Base-by-base conservation (phyloP, 2,797 vertebrate species). In the Phylloscopus collybita region DNA sequence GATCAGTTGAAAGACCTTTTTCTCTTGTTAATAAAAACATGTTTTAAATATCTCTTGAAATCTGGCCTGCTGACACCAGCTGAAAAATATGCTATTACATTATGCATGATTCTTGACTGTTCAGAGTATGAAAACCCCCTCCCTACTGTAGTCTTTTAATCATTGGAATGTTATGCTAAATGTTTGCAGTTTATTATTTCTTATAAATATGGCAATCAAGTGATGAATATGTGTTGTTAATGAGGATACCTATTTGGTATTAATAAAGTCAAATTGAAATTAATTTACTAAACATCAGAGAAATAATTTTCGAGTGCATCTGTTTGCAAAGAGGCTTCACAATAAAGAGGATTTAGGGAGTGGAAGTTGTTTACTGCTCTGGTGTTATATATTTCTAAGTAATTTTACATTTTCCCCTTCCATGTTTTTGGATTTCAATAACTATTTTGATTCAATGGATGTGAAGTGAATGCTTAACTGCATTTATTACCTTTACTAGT, bases 41-140 rank as follows among this genome's bases (percentile, higher is more conserved):
- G 90, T 80, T 88, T 93, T 92, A 97, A 95, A 90, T 94, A 80
- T 91, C 66, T 96, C 92, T 96, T 89, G 93, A 84, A 92, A 92
- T 94, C 95, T 80, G 92, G 92, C 95, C 95, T 96, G 96, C 86
- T 96, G 97, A 96, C 96, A 86, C 81, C 95, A 97, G 97, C 95
- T 97, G 95, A 95, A 97, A 76, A 89, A 84, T 75, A 60, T 2
- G 13, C 75, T 97, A 6, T 95, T 98, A 75, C 94, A 98, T 98
- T 97, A 98, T 98, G 94, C 91, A 97, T 97, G 96, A 96, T 67
- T 93, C 92, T 97, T 80, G 49, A 93, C 92, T 95, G 93, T 84
- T 97, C 85, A 51, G 72, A 85, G 19, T 23, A 74, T 47, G 62
- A 76, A 84, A 96, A 89, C 76, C 30, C 1, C 12, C 67, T 83